These are phyloP conservation scores for Drosophila merina DNA, from an alignment of 2,888 invertebrate species.

Conservation along the genomic window DNA sequence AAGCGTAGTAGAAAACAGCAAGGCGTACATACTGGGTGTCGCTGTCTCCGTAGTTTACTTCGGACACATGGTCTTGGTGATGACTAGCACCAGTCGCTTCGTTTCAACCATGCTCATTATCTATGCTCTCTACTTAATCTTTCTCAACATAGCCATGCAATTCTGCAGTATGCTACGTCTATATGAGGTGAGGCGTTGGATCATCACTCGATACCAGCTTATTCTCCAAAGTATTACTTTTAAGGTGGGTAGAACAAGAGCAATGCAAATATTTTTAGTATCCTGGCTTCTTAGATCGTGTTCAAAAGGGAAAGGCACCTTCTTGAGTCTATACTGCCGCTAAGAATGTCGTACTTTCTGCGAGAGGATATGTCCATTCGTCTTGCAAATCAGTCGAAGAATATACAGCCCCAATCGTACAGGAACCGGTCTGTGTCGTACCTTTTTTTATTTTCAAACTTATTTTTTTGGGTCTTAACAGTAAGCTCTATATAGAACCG, in stretches of 20 bases:
- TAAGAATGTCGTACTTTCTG: neutral
- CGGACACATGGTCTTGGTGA: neutral
- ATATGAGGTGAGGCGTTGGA: constrained; percentile 9
- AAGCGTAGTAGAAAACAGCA: constrained; percentile 5
- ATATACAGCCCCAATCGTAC: neutral
- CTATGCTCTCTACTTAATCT: constrained; percentile 13
- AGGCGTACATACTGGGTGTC: constrained; percentile 28
- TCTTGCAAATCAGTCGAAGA: neutral
- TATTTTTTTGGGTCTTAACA: neutral
- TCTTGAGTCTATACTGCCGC: constrained; percentile 86
- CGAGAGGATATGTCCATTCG: neutral
- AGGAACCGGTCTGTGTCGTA: neutral
- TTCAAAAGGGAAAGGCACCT: constrained; percentile 90
- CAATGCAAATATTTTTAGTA: no score
- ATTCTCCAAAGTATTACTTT: constrained; percentile 37
- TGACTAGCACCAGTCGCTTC: no score
- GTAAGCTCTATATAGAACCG: neutral
- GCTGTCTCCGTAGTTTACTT: constrained; percentile 16
- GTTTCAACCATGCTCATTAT: neutral
- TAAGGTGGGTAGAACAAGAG: constrained; percentile 20
- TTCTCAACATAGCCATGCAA: constrained; percentile 24
- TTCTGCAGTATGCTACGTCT: neutral
- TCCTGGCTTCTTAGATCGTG: constrained; percentile 5
- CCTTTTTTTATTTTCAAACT: neutral
- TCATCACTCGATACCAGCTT: constrained; percentile 42